Evolutionary conservation across 2,113 vertebrate genomes (phyloP).

Genomic region (Excalfactoria chinensis): DNA sequence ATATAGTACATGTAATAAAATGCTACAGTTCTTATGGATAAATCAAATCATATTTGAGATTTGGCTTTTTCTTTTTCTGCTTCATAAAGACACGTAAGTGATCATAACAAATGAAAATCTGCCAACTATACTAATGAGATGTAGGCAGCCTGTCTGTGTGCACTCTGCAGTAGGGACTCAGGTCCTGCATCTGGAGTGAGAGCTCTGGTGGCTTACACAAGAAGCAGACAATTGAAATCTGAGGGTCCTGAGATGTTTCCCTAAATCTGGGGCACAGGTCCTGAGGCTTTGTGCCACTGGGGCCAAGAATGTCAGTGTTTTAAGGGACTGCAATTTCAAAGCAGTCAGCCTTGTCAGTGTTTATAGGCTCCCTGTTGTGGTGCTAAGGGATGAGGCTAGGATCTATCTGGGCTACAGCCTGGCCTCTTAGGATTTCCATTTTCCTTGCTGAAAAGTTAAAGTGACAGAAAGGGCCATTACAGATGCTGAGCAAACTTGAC

Average conservation of each 20-base stretch:
- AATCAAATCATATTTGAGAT: neutral
- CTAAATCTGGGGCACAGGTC: conserved; percentile 13
- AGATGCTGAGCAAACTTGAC: neutral
- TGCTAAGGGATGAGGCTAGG: conserved; percentile 18
- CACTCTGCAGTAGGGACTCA: rapidly evolving
- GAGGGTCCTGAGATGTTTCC: neutral
- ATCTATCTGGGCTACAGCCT: conserved; percentile 25
- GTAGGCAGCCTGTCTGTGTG: rapidly evolving
- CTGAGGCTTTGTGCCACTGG: neutral
- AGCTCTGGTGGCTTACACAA: neutral
- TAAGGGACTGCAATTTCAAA: conserved; percentile 29
- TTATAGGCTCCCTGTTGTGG: conserved; percentile 48
- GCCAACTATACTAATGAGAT: neutral
- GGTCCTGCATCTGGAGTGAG: neutral
- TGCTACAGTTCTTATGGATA: neutral
- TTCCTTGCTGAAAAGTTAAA: neutral
- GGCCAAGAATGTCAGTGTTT: neutral
- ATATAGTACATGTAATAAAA: neutral
- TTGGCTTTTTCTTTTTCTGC: neutral
- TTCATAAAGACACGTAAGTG: neutral
- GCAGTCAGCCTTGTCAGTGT: conserved; percentile 55
- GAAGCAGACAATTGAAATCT: neutral
- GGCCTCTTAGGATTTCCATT: conserved; percentile 7
- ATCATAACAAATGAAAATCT: neutral
- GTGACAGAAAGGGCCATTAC: neutral